These are phyloP conservation scores for Anguilla obscura DNA, from an alignment of 2,797 vertebrate species.

Conservation along the genomic window DNA sequence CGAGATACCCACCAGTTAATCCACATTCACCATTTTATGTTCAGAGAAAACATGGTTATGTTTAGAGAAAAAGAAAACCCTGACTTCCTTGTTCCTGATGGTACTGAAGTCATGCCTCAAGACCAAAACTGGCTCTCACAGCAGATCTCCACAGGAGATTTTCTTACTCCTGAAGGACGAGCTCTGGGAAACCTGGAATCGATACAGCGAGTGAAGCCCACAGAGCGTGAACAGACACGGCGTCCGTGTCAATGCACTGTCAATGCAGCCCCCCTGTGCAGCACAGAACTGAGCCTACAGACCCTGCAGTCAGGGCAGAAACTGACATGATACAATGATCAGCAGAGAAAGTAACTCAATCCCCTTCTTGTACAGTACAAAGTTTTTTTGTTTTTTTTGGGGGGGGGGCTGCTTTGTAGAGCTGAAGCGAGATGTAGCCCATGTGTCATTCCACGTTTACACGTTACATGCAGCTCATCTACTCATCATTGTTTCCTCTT, in stretches of 20 bases:
- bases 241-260: not conserved
- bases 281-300: not conserved
- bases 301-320: not conserved
- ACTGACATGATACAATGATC: not conserved
- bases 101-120: not conserved
- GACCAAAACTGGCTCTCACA: not conserved
- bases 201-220: not conserved
- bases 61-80: not conserved
- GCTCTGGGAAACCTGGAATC: constrained; percentile 8
- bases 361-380: not conserved
- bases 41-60: not conserved
- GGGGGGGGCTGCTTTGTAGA: not conserved
- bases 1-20: not conserved
- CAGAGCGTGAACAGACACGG: not conserved
- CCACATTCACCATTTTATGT: not conserved
- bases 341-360: not conserved
- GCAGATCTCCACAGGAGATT: not conserved
- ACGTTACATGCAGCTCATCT: not conserved
- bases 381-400: no score
- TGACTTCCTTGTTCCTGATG: not conserved
- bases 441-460: constrained; percentile 9
- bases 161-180: not conserved
- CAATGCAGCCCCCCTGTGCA: not conserved
- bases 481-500: not conserved
- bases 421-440: not conserved